Conservation (phyloP, 92 coral and sea anemone genomes). For the Parazoanthus darwini region DNA sequence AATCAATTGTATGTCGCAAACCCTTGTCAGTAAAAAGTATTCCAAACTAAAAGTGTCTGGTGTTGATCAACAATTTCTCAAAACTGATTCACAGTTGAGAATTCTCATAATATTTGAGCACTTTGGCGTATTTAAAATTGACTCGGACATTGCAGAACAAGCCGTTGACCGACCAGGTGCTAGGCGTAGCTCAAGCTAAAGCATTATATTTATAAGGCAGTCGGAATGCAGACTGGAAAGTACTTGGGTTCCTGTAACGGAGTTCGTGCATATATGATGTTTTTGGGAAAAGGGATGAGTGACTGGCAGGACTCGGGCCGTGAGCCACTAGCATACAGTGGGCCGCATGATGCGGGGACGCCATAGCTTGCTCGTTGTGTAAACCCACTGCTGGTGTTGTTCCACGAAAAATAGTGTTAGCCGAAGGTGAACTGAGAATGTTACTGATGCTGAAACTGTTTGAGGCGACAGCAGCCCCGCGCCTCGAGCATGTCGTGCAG, state of each 20-base stretch:
- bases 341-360: constrained; percentile 6
- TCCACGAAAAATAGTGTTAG: not conserved
- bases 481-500: constrained; percentile 9
- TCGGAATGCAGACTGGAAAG: constrained; percentile 3
- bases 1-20: not conserved
- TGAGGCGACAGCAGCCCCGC: not conserved
- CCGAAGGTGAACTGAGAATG: not conserved
- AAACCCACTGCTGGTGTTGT: constrained; percentile 1
- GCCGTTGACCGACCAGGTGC: not conserved
- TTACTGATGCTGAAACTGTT: constrained; percentile 13
- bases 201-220: not conserved
- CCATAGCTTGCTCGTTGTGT: not conserved
- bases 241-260: not conserved
- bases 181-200: not conserved
- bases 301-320: not conserved
- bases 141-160: not conserved
- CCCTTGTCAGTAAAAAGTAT: not conserved
- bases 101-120: not conserved
- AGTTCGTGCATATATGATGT: not conserved
- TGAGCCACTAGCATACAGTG: not conserved
- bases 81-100: not conserved
- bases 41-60: too few relatives aligned
- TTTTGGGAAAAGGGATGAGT: not conserved
- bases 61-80: too few relatives aligned
- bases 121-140: too few relatives aligned